Base-by-base conservation (phyloP, 1,140 invertebrate genomes). In the Pseudomyrmex gracilis region DNA sequence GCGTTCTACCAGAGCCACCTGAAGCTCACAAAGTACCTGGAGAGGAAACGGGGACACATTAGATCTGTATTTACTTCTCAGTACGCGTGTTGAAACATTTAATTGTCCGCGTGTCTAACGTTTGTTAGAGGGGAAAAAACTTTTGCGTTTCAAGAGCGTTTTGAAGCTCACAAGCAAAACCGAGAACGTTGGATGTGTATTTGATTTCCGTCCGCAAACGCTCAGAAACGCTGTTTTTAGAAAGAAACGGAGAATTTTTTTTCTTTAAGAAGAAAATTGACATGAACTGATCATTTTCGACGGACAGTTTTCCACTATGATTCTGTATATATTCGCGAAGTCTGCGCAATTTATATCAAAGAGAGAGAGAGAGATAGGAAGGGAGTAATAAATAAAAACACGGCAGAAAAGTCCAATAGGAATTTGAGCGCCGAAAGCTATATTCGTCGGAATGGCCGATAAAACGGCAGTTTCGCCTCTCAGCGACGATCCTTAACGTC, bases 1-100 rank as follows among this genome's bases (percentile, higher is more conserved):
- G n/a, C 95, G 94, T 60, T 95, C 95, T 12, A 95, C 89, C 83
- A 97, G 93, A 2, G 95, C 95, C 43, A 94, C 94, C 86, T 96
- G 95, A 1, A 94, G 73, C 88, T 96, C 95, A 87, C 95, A 95
- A 45, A 96, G 92, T 0, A 96, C 93, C 94, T 96, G 92, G 34
- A 73, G 82, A 34, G n/a, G 4, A 63, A 76, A 58, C 8, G 7
- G 57, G 51, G 45, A 12, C 7, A 12, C 7, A 49, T 80, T 8
- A 20, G 1, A 3, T 12, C 34, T 34, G 34, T 34, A 34, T 34
- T 34, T 34, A 34, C 4, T 34, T 7, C 34, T 7, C 34, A 34
- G 5, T 34, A 34, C 5, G 34, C 7, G 7, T 13, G 34, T 80
- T 70, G 71, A 13, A 70, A 68, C 4, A 7, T 13, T 34, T 53